phyloP scores from a whole-genome alignment of 2,888 invertebrate species.

The Metallyticus violacea region DNA sequence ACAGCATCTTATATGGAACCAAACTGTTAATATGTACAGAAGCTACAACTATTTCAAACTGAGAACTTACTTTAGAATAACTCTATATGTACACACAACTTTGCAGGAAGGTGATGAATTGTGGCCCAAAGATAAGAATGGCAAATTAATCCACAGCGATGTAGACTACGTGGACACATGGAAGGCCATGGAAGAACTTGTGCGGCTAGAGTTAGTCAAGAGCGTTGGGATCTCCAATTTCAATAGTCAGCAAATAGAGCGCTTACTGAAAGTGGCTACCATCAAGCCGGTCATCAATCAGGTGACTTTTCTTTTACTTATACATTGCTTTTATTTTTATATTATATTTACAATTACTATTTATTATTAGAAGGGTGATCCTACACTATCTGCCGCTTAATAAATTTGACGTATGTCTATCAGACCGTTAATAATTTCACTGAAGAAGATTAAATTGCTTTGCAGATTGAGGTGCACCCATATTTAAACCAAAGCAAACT shows the following conservation, averaged over 20 bases:
- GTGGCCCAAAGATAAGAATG: constrained; percentile 43
- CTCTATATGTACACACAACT: too few relatives aligned
- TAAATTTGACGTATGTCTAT: too few relatives aligned
- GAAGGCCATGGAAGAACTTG: constrained; percentile 49
- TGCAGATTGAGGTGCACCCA: constrained; percentile 56
- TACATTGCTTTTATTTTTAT: too few relatives aligned
- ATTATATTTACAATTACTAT: too few relatives aligned
- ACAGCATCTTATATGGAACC: too few relatives aligned
- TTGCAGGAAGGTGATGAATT: constrained; percentile 42
- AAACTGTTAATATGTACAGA: too few relatives aligned
- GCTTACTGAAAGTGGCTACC: constrained; percentile 45
- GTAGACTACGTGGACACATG: constrained; percentile 45
- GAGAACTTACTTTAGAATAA: too few relatives aligned
- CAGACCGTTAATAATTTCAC: too few relatives aligned
- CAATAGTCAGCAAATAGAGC: constrained; percentile 49
- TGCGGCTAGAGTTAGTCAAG: constrained; percentile 46
- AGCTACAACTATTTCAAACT: too few relatives aligned
- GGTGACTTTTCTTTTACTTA: constrained; percentile 22
- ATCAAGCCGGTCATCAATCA: constrained; percentile 36
- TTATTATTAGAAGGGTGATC: too few relatives aligned
- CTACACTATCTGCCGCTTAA: too few relatives aligned
- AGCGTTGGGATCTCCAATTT: constrained; percentile 54
- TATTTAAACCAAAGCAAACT: constrained; percentile 68
- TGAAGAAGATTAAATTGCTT: too few relatives aligned
- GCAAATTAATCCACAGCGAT: constrained; percentile 47